Evolutionary conservation across 2,797 vertebrate genomes (phyloP), one percentile per base, ranked within the genome.

Genomic region (Falco cherrug): DNA sequence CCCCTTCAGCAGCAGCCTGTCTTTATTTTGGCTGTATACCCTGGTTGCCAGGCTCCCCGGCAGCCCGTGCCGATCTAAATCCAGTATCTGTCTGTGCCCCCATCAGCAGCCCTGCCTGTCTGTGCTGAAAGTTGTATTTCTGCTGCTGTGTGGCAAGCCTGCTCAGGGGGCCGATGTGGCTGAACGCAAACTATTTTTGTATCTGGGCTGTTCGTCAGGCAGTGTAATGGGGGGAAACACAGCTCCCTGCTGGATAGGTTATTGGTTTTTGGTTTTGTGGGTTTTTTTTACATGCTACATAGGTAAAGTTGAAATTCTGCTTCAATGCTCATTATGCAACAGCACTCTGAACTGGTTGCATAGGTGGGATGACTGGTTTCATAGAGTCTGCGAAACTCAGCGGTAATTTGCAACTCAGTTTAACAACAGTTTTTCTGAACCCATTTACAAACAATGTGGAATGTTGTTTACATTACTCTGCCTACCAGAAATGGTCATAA

Each of bases 41-140:
- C 22, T 0, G 0, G 15, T 50, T 3, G 1, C 28, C 25, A 19
- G 63, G 45, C 45, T 43, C 59, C 13, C 43, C 35, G 31, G 43
- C 67, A 71, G 59, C 63, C 63, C 0, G 4, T 10, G 16, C n/a
- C 26, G 29, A 19, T 43, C n/a, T 11, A 25, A 39, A 41, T 9
- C 43, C 22, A 24, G 28, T 1, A 6, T 5, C 41, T 16, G 68
- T 10, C 43, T 33, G 33, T 13, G n/a, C 43, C 64, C 18, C 2
- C 0, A 1, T 7, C 3, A 1, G 28, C 61, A 39, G 39, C 29
- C 28, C 61, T 50, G 51, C 65, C 35, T 21, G 19, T 13, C 47
- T 29, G n/a, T 11, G 37, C 53, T 8, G 54, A 17, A 20, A 25
- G 19, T 48, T 5, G 3, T 13, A 4, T 73, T 50, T 31, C 37